Conservation (phyloP, 2,113 vertebrate species). For the Ailurus styani region DNA sequence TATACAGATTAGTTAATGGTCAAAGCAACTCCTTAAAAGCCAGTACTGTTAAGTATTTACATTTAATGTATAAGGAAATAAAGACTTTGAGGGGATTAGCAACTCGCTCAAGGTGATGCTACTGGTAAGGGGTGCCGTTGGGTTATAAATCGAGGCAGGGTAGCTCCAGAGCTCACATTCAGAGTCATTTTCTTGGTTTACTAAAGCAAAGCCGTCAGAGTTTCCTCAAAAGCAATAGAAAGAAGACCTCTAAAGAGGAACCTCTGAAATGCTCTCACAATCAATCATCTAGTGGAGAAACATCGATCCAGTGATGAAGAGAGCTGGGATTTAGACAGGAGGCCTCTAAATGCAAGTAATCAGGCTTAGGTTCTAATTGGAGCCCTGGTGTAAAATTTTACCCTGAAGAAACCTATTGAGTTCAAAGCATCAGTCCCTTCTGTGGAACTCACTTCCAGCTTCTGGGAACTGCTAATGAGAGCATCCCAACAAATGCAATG, state of each 20-base stretch:
- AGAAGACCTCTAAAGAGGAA: not conserved
- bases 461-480: not conserved
- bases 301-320: not conserved
- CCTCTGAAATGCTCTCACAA: not conserved
- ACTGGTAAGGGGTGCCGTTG: not conserved
- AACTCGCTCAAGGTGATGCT: not conserved
- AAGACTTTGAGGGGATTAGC: not conserved
- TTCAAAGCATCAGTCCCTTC: not conserved
- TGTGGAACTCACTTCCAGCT: not conserved
- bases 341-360: not conserved
- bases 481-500: not conserved
- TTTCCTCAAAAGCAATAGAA: not conserved
- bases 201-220: not conserved
- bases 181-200: not conserved
- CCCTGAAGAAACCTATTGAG: not conserved
- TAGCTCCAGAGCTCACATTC: not conserved
- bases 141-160: not conserved
- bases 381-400: slow-evolving; percentile 21
- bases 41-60: not conserved
- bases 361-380: slow-evolving; percentile 14
- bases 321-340: not conserved
- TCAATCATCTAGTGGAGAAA: not conserved
- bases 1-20: not conserved
- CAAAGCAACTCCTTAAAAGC: not conserved
- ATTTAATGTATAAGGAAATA: not conserved